Base-by-base conservation (phyloP, 2,113 vertebrate species). In the Hydrochoerus hydrochaeris region DNA sequence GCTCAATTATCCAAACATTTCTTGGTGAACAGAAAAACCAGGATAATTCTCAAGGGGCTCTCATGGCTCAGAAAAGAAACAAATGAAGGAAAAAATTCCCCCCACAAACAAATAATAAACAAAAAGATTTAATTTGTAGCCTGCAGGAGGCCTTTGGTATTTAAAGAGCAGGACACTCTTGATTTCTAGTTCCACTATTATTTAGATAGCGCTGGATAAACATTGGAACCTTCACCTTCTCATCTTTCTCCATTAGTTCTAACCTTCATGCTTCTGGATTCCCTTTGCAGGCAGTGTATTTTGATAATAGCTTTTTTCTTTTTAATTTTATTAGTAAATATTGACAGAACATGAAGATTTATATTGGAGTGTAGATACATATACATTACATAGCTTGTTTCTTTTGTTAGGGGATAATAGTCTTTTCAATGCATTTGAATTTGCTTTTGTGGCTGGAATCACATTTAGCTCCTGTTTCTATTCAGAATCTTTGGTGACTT, bases 21-120 rank as follows among this genome's bases (percentile, higher is more conserved):
- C 32, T 83, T 69, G 87, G 67, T 78, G 35, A 78, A 38, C 12
- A 84, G 52, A 88, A 94, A 84, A 84, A 88, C 67, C 49, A 88
- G n/a, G 82, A 46, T 14, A 85, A 9, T 85, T 85, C 24, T 90
- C 32, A 52, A 92, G 35, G 44, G 32, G 17, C 52, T 85, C 30
- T 62, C 17, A 57, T 80, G 69, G 44, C 1, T 88, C 12, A 80
- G 32, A 35, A 52, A 54, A 78, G 1, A 85, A 86, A 57, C 41
- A 58, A 71, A 41, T 28, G 38, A 73, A 58, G 7, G 57, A 58
- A 41, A 10, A 24, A 41, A 10, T 38, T n/a, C 16, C 16, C 16
- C 65, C 16, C 26, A 28, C 35, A 67, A 67, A 67, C 63, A 63
- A 19, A 44, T 11, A 2, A 57, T 16, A 57, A 57, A 54, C 52